These are phyloP conservation scores for Hypotaenidia okinawae DNA, from an alignment of 2,797 vertebrate genomes.

Conservation along the genomic window DNA sequence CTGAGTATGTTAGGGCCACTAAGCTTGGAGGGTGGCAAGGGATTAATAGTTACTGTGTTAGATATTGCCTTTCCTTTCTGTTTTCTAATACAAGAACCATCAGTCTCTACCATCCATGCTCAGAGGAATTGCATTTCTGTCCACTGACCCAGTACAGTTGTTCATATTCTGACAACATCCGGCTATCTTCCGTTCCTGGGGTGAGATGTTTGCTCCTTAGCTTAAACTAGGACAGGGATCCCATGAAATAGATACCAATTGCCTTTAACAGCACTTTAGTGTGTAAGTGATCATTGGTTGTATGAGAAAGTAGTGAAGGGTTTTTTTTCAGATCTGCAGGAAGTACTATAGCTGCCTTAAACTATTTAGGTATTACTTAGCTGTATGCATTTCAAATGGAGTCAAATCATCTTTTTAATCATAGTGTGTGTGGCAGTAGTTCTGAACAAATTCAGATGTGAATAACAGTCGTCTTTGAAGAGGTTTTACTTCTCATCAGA, in stretches of 20 bases:
- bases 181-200: not conserved
- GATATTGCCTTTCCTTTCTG: not conserved
- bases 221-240: not conserved
- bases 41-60: not conserved
- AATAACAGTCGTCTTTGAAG: not conserved
- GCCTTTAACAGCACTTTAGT: not conserved
- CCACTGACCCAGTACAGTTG: not conserved
- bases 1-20: not conserved
- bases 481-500: not conserved
- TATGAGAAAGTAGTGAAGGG: not conserved
- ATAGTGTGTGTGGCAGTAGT: rapidly evolving
- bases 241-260: not conserved
- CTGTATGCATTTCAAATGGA: not conserved
- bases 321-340: not conserved
- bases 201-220: rapidly evolving
- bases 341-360: not conserved
- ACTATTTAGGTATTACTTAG: not conserved
- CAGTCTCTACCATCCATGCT: not conserved
- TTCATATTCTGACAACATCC: not conserved
- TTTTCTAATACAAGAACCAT: not conserved
- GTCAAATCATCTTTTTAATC: not conserved
- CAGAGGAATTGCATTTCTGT: not conserved
- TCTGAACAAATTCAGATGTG: not conserved
- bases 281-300: not conserved
- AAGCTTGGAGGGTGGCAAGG: not conserved